These are phyloP conservation scores for Kryptopterus vitreolus DNA, from an alignment of 2,797 vertebrate species.

Conservation along the genomic window DNA sequence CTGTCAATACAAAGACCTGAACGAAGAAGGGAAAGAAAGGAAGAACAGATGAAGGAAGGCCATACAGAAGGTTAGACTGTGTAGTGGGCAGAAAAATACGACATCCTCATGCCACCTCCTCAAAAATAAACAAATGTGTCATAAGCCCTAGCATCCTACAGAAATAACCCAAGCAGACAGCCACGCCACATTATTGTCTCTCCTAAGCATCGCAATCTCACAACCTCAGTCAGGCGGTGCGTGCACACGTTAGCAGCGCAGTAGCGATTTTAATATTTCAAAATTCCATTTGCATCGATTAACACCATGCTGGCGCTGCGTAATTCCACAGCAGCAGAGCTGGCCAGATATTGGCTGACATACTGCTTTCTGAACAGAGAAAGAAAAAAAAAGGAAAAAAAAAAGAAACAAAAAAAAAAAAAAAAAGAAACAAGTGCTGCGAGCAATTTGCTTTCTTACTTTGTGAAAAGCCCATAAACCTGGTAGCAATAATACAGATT, in stretches of 20 bases:
- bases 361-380: conserved; percentile 65
- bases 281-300: conserved; percentile 70
- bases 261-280: conserved; percentile 68
- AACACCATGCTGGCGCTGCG: conserved; percentile 64
- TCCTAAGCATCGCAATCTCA: conserved; percentile 26
- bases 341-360: conserved; percentile 67
- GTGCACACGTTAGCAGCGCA: conserved; percentile 42
- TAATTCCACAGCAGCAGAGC: conserved; percentile 58
- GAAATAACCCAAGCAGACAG: conserved; percentile 51
- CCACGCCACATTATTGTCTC: conserved; percentile 48
- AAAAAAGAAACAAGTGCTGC: conserved; percentile 41
- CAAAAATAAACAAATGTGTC: conserved; percentile 65
- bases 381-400: background rate
- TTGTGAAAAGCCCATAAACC: conserved; percentile 70
- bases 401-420: background rate
- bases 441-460: conserved; percentile 68
- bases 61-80: conserved; percentile 46
- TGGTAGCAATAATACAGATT: conserved; percentile 75
- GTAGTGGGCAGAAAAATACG: conserved; percentile 49
- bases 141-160: conserved; percentile 58
- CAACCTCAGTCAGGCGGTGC: conserved; percentile 30
- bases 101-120: conserved; percentile 44
- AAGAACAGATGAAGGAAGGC: conserved; percentile 22
- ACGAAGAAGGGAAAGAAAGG: conserved; percentile 53
- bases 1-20: conserved; percentile 89